Evolutionary conservation across 1,140 invertebrate genomes (phyloP).

Genomic region (Dryas iulia): DNA sequence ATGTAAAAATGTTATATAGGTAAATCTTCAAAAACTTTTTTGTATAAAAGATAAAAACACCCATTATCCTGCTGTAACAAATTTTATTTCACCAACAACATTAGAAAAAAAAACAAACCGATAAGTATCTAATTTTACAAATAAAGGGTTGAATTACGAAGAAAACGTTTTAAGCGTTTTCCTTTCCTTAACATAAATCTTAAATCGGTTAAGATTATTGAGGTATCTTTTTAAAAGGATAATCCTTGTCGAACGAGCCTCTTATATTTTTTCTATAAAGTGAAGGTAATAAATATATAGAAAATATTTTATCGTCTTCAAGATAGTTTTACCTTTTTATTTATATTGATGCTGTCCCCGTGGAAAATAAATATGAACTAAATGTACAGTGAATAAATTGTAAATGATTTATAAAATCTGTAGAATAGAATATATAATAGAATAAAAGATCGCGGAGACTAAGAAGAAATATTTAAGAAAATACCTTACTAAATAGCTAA

Average conservation of each 20-base stretch:
- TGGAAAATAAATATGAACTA: no score
- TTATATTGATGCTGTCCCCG: neutral
- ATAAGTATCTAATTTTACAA: neutral
- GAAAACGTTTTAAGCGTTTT: neutral
- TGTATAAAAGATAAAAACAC: neutral
- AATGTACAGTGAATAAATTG: no score
- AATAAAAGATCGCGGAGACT: no score
- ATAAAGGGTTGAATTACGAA: neutral
- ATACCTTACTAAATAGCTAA: no score
- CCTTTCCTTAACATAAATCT: constrained; percentile 9
- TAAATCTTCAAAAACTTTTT: no score
- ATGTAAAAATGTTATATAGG: no score
- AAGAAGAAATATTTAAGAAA: no score
- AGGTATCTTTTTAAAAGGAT: constrained; percentile 5
- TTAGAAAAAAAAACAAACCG: neutral
- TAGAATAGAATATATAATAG: no score
- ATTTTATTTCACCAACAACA: neutral
- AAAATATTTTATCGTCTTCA: neutral
- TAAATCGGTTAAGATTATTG: constrained; percentile 11
- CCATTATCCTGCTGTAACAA: neutral
- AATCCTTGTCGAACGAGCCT: neutral
- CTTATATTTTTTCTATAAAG: neutral
- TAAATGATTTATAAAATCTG: no score
- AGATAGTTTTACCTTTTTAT: neutral
- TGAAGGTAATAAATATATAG: neutral